phyloP scores from a whole-genome alignment of 2,797 vertebrate species.

The Simalia tracyae region DNA sequence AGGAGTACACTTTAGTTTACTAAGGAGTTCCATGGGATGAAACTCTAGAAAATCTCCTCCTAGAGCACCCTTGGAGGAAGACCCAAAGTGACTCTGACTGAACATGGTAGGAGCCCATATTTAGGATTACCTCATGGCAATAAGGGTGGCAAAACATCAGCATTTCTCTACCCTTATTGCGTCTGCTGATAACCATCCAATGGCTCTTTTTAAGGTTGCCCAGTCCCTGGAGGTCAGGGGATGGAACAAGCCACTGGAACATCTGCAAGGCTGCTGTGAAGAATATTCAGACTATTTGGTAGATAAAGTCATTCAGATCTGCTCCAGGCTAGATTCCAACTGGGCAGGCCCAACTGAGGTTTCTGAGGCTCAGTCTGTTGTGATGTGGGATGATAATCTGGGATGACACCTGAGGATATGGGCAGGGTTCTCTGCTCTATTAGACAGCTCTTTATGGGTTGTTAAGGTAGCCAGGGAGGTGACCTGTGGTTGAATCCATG shows the following conservation, averaged over 20 bases:
- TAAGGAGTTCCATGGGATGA: neutral
- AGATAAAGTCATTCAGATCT: neutral
- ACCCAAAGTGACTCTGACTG: neutral
- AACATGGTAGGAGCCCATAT: neutral
- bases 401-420: neutral
- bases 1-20: neutral
- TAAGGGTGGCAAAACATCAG: neutral
- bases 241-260: neutral
- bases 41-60: neutral
- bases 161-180: neutral
- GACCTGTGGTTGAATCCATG: neutral
- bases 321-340: neutral
- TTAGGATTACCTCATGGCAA: neutral
- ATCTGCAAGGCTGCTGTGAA: neutral
- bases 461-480: neutral
- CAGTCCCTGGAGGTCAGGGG: neutral
- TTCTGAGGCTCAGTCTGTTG: neutral
- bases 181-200: neutral
- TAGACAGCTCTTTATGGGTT: neutral
- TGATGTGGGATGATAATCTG: neutral
- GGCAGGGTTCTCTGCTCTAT: neutral
- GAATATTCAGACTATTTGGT: neutral
- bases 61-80: neutral
- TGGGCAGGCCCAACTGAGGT: neutral
- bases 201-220: neutral